A percentile compares a stretch with the other conserved stretches of the same genome.
Conservation (phyloP, 2,888 invertebrate species). For the Tenthredo livida region DNA sequence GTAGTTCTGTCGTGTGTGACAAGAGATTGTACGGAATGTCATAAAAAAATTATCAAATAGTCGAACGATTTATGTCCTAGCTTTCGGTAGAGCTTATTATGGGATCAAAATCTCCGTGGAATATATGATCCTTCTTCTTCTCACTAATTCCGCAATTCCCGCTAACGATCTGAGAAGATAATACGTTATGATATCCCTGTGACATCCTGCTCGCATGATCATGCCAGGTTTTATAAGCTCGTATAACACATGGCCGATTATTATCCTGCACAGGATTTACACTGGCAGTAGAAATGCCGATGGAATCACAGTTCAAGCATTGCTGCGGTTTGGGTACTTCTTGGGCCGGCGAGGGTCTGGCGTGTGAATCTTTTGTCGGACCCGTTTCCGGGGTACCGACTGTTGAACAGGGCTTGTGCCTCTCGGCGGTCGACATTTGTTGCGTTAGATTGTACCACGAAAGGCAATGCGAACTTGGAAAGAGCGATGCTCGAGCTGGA, state of each 20-base stretch:
- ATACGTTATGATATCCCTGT: background rate
- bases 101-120: background rate
- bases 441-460: slow-evolving; percentile 79
- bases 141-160: background rate
- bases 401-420: slow-evolving; percentile 82
- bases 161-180: background rate
- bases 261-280: background rate
- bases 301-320: slow-evolving; percentile 70
- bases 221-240: background rate
- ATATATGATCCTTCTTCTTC: background rate
- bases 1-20: background rate
- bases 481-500: slow-evolving; percentile 79
- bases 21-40: slow-evolving; percentile 16
- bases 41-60: slow-evolving; percentile 31
- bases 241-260: background rate
- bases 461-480: slow-evolving; percentile 79
- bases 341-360: slow-evolving; percentile 78
- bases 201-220: background rate
- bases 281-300: slow-evolving; percentile 57
- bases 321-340: slow-evolving; percentile 81
- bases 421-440: slow-evolving; percentile 84
- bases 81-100: slow-evolving; percentile 1
- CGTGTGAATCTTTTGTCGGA: slow-evolving; percentile 79
- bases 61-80: slow-evolving; percentile 7
- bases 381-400: slow-evolving; percentile 80